Conservation (phyloP, 2,888 invertebrate genomes). For the Eugnorisma glareosa region DNA sequence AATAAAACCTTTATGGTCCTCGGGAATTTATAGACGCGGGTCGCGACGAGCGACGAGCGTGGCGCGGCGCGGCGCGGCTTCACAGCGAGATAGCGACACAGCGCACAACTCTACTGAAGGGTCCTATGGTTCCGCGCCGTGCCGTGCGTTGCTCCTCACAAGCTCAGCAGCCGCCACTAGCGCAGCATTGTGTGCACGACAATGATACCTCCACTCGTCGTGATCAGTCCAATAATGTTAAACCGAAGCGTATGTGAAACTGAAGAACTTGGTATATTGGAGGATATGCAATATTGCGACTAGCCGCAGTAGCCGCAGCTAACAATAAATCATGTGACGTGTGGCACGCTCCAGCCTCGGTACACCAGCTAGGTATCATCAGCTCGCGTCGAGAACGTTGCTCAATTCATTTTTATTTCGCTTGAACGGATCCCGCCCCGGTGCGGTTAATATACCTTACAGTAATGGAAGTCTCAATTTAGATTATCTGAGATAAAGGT, state of each 20-base stretch:
- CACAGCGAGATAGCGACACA: background rate
- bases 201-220: background rate
- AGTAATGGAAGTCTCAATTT: constrained; percentile 58
- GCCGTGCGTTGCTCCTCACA: background rate
- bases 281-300: background rate
- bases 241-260: background rate
- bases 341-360: background rate
- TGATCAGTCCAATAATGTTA: background rate
- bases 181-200: background rate
- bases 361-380: background rate
- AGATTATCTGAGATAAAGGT: constrained; percentile 56
- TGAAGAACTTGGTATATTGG: background rate
- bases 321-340: constrained; percentile 17
- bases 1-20: constrained; percentile 40
- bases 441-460: constrained; percentile 41
- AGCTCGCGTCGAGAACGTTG: constrained; percentile 5
- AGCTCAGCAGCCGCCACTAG: background rate
- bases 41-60: background rate
- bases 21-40: constrained; percentile 18
- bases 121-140: background rate
- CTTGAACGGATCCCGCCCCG: constrained; percentile 5
- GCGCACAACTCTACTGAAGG: background rate
- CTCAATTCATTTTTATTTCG: constrained; percentile 37
- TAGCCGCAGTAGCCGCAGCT: constrained; percentile 10
- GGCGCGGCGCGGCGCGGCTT: background rate